Base-by-base conservation (phyloP, 92 coral and sea anemone species). In the Paragorgia papillata region DNA sequence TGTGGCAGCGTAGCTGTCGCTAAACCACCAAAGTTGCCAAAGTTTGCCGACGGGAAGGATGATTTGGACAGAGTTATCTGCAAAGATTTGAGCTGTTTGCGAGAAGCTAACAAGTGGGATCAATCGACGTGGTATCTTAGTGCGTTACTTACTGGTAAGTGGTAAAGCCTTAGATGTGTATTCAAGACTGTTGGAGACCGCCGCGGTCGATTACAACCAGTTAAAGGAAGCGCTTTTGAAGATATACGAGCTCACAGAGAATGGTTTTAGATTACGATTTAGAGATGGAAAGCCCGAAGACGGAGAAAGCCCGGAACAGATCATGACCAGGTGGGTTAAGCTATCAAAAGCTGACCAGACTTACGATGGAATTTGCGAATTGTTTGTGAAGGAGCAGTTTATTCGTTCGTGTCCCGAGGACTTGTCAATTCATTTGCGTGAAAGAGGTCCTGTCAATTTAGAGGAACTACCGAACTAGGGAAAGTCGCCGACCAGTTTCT, bases 381-480 rank as follows among this genome's bases (percentile, higher is more conserved):
- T 83, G 43, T 73, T 87, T 74, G 78, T 83, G 7, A 63, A 61
- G 54, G 88, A 83, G 22, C 88, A 87, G 73, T 83, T 87, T 43
- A 73, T 87, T 2, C 31, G 44, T 49, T 50, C 85, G 10, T 83
- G 85, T 27, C 81, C 85, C 0, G 75, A 66, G 12, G 85, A 87
- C 41, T 62, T 87, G 26, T 76, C 79, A 8, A 62, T 83, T 9
- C 66, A 75, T 25, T n/a, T 86, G 30, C 62, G 62, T 30, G 85
- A 85, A 43, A 71, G 81, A 21, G 75, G 61, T 10, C 85, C 82
- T 12, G 68, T 29, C 41, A 66, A 57, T 40, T 34, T 85, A 3
- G 82, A 33, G n/a, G 67, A 55, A 28, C 12, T 51, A 77, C 21
- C 8, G 67, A 55, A 28, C 12, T 51, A 0, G 57, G 68, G 24